Percentiles rank a stretch among this genome's conserved stretches.
Conservation (phyloP, 2,888 invertebrate genomes). For the Agrotis ipsilon region DNA sequence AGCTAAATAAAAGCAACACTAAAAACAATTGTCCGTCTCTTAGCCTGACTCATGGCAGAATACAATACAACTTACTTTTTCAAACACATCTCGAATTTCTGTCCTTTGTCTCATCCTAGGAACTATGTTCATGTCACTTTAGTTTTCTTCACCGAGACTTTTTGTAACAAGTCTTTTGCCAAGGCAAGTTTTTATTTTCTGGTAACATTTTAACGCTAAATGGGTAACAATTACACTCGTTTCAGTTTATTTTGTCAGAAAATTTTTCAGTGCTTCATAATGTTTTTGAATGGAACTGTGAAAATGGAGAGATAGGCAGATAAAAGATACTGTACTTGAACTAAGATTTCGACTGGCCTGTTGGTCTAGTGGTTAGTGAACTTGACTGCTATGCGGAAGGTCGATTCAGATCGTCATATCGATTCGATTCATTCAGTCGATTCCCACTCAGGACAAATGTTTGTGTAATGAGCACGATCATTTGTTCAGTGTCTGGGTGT, state of each 20-base stretch:
- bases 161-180: conserved; percentile 24
- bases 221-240: conserved; percentile 16
- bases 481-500: no score
- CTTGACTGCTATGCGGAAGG: no score
- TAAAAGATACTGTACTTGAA: no score
- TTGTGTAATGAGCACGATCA: no score
- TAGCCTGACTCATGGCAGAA: conserved; percentile 40
- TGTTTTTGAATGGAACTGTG: not conserved
- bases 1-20: conserved; percentile 33
- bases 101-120: conserved; percentile 42
- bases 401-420: no score
- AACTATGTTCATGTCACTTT: conserved; percentile 37
- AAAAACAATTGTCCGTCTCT: conserved; percentile 51
- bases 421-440: no score
- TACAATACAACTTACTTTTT: conserved; percentile 47
- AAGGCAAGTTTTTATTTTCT: conserved; percentile 28
- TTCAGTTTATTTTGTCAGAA: conserved; percentile 14
- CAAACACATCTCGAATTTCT: conserved; percentile 44
- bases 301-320: no score
- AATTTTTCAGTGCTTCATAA: not conserved
- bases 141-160: conserved; percentile 24
- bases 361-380: no score
- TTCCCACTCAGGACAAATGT: no score
- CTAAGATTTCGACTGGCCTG: no score
- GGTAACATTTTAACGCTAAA: conserved; percentile 14